phyloP scores from a whole-genome alignment of 2,888 invertebrate genomes.

The Elegia similella region DNA sequence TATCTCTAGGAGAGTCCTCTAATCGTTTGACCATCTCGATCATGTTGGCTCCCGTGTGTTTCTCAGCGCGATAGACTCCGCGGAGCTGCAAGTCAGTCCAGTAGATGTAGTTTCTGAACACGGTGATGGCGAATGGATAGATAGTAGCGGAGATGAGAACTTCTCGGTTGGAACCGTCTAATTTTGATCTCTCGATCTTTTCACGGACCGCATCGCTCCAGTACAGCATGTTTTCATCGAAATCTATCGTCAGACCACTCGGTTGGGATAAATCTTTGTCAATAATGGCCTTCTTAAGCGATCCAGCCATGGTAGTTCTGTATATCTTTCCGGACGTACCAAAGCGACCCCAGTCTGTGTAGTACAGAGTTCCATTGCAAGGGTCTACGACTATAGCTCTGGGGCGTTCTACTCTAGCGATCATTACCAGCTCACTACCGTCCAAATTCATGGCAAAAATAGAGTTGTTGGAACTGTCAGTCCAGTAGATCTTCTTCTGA shows the following conservation, averaged over 20 bases:
- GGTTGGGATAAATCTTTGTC: constrained; percentile 96
- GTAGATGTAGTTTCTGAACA: constrained; percentile 94
- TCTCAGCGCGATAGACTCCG: constrained; percentile 97
- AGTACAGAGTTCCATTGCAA: constrained; percentile 96
- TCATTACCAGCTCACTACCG: constrained; percentile 93
- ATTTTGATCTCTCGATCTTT: constrained; percentile 95
- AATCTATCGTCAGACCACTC: constrained; percentile 97
- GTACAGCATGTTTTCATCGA: constrained; percentile 94
- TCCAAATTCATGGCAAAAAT: constrained; percentile 97
- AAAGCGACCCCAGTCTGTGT: constrained; percentile 97
- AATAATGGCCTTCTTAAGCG: constrained; percentile 92
- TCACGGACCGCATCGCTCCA: constrained; percentile 99
- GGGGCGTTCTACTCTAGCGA: constrained; percentile 95
- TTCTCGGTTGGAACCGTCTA: constrained; percentile 93
- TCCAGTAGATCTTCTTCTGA: constrained; percentile 98
- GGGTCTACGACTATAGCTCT: constrained; percentile 98
- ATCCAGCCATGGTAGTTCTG: constrained; percentile 97
- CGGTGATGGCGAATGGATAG: constrained; percentile 97
- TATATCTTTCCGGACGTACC: constrained; percentile 97
- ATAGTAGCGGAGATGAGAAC: constrained; percentile 93
- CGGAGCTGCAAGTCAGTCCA: constrained; percentile 97
- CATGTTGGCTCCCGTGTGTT: constrained; percentile 97
- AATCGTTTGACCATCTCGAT: constrained; percentile 95
- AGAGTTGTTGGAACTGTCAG: constrained; percentile 96
- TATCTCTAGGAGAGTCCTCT: constrained; percentile 95